Base-by-base conservation (phyloP, 2,797 vertebrate genomes). In the Pseudopleuronectes americanus region DNA sequence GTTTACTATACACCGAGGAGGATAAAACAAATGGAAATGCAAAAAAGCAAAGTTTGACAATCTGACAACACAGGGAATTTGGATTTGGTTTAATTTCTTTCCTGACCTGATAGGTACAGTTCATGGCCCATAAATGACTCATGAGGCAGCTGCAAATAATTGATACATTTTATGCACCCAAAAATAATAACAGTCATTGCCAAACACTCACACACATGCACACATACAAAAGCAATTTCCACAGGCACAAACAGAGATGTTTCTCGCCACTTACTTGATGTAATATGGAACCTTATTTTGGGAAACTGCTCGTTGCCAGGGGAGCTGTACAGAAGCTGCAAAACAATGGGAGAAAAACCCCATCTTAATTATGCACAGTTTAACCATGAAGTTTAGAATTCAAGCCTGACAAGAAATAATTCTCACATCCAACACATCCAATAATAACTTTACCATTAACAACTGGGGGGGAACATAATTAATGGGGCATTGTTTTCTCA, bases 281-380 rank as follows among this genome's bases (percentile, higher is more conserved):
- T 99, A 99, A 91, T 99, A 99, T 83, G 98, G 98, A 88, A 99
- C 98, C 95, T 98, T 99, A 93, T 98, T 99, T 89, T 96, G 96
- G 74, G 97, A 99, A 82, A 99, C 96, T 17, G 97, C 98, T 90
- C 97, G 96, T 88, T 99, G 97, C 97, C 97, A 99, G 0, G 97
- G 98, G 90, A 95, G 93, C 94, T 98, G 96, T 33, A 99, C 97
- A 17, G 97, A 99, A 28, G 97, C 98, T 99, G 90, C 22, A 80
- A 80, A 64, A 45, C 43, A 45, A 45, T 45, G 4, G 14, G 43
- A 87, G 76, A 43, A 0, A 80, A 78, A 81, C 51, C 33, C 28
- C 21, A 70, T 75, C 58, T 76, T 77, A 85, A 87, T 45, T 57
- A 9, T 45, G 43, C 45, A 74, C 43, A 71, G 22, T 65, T 58